Conservation (phyloP, 2,888 invertebrate genomes). For the Apodemia hepburni region DNA sequence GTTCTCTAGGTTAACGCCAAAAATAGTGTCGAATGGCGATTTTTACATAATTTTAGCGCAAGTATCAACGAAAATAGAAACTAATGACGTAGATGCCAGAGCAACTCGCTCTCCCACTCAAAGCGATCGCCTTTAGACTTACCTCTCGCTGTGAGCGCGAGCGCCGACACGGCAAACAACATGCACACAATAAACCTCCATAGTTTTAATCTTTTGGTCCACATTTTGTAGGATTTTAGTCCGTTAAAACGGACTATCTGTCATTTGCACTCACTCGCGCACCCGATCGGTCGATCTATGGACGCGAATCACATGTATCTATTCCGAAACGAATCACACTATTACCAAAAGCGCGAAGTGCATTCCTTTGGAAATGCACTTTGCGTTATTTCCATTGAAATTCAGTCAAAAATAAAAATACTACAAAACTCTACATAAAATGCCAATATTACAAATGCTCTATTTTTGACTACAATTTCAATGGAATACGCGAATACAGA, state of each 20-base stretch:
- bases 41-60: conserved; percentile 81
- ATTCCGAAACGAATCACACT: conserved; percentile 50
- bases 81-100: conserved; percentile 64
- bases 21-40: conserved; percentile 76
- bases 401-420: conserved; percentile 38
- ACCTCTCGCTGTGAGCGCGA: conserved; percentile 70
- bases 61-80: conserved; percentile 75
- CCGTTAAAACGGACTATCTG: conserved; percentile 68
- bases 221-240: conserved; percentile 71
- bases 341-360: conserved; percentile 45
- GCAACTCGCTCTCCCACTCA: conserved; percentile 34
- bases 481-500: conserved; percentile 50
- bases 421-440: not conserved
- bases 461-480: conserved; percentile 62
- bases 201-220: conserved; percentile 72
- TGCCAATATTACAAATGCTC: conserved; percentile 39
- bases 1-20: conserved; percentile 68
- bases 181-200: conserved; percentile 77
- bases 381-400: conserved; percentile 57
- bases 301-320: conserved; percentile 54
- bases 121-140: conserved; percentile 43
- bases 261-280: conserved; percentile 79
- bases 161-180: conserved; percentile 64
- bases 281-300: conserved; percentile 69
- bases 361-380: conserved; percentile 58